These are phyloP conservation scores for Orchesella flavescens DNA, from an alignment of 2,888 invertebrate species.

Conservation along the genomic window DNA sequence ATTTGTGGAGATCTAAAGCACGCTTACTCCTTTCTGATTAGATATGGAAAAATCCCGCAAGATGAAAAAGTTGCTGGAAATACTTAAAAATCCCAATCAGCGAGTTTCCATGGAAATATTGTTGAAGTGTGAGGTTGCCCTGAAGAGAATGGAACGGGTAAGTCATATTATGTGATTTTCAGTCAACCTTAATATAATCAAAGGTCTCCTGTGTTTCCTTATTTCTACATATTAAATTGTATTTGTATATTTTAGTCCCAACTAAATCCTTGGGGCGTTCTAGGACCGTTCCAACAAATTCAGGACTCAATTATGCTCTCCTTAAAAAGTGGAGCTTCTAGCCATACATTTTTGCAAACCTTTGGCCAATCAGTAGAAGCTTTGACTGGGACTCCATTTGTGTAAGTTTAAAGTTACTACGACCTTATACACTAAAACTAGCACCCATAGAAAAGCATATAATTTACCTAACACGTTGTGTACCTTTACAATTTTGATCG, in stretches of 20 bases:
- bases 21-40: slow-evolving; percentile 74
- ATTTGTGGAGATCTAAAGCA: too few species aligned
- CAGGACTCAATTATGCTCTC: slow-evolving; percentile 88
- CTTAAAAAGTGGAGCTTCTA: slow-evolving; percentile 87
- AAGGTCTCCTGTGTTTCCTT: too few species aligned
- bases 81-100: slow-evolving; percentile 90
- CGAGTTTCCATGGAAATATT: slow-evolving; percentile 91
- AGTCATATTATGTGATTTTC: slow-evolving; percentile 8
- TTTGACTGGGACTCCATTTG: slow-evolving; percentile 90
- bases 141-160: slow-evolving; percentile 86
- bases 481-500: background rate
- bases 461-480: background rate
- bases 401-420: slow-evolving; percentile 76
- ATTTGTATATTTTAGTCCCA: slow-evolving; percentile 29
- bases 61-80: slow-evolving; percentile 94
- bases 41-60: slow-evolving; percentile 93
- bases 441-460: background rate
- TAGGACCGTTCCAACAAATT: slow-evolving; percentile 74
- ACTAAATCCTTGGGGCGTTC: slow-evolving; percentile 77
- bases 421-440: background rate
- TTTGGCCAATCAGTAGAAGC: slow-evolving; percentile 92
- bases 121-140: slow-evolving; percentile 92
- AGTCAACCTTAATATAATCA: too few species aligned
- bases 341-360: slow-evolving; percentile 93
- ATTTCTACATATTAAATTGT: too few species aligned